phyloP scores from a whole-genome alignment of 1,140 invertebrate species.

The Panonychus citri region DNA sequence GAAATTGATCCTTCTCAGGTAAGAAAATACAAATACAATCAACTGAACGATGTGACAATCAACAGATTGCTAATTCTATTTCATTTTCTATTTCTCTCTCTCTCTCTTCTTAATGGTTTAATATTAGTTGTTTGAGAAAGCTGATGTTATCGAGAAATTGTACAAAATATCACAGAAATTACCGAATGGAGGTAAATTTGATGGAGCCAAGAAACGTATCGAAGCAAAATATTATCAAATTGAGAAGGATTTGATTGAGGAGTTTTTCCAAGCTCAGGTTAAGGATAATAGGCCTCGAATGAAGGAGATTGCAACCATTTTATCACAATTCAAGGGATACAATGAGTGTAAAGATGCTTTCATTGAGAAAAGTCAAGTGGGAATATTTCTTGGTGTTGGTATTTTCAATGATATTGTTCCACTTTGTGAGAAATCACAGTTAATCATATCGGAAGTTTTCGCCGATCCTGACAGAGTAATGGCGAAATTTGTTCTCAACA shows the following conservation, averaged over 20 bases:
- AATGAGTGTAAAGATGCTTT: conserved; percentile 86
- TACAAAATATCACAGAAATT: conserved; percentile 86
- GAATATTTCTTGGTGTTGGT: conserved; percentile 48
- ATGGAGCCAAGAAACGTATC: conserved; percentile 67
- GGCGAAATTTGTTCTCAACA: conserved; percentile 88
- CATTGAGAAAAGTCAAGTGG: conserved; percentile 84
- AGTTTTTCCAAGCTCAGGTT: conserved; percentile 65
- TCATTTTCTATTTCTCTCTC: conserved; percentile 12
- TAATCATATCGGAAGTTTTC: conserved; percentile 75
- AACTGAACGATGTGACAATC: no score
- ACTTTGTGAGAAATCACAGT: conserved; percentile 65
- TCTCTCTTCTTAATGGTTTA: conserved; percentile 19
- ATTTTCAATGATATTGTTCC: conserved; percentile 75
- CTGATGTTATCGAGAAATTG: conserved; percentile 95
- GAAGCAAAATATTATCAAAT: conserved; percentile 83
- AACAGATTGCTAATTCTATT: background rate
- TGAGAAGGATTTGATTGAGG: conserved; percentile 73
- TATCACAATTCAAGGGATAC: conserved; percentile 89
- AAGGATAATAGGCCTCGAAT: conserved; percentile 60
- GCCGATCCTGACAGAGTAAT: conserved; percentile 91
- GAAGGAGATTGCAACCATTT: conserved; percentile 71
- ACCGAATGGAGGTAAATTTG: conserved; percentile 57
- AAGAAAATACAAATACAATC: no score
- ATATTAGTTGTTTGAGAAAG: conserved; percentile 56
- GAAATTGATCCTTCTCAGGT: background rate